Percentiles rank a stretch among this genome's conserved stretches.
Conservation (phyloP, 2,888 invertebrate species). For the Alloscopus bannaensis region DNA sequence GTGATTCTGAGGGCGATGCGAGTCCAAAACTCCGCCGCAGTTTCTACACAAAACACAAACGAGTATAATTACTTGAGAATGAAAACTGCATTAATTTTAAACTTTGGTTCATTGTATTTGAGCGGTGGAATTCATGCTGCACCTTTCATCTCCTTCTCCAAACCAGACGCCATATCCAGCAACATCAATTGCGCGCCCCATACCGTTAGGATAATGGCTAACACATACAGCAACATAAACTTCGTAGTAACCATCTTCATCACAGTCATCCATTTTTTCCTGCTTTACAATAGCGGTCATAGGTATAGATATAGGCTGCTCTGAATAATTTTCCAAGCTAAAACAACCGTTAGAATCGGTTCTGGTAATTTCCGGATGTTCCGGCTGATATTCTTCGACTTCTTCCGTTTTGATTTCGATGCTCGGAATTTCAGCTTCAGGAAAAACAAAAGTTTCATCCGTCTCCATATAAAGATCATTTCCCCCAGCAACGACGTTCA, state of each 20-base stretch:
- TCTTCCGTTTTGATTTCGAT: background rate
- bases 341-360: too few relatives aligned
- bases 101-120: background rate
- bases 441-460: too few relatives aligned
- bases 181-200: slow-evolving; percentile 31
- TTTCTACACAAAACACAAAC: slow-evolving; percentile 56
- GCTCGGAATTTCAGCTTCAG: background rate
- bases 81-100: background rate
- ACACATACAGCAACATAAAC: slow-evolving; percentile 32
- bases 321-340: background rate
- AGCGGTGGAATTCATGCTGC: too few relatives aligned
- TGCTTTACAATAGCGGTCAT: background rate
- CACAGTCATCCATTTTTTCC: slow-evolving; percentile 16
- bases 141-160: slow-evolving; percentile 46
- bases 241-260: slow-evolving; percentile 46
- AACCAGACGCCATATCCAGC: slow-evolving; percentile 64
- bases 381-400: slow-evolving; percentile 37
- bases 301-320: background rate
- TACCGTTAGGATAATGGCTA: slow-evolving; percentile 17
- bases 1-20: slow-evolving; percentile 29
- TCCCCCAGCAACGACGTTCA: slow-evolving; percentile 29
- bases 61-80: slow-evolving; percentile 10
- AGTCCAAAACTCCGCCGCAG: slow-evolving; percentile 36
- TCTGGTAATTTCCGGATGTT: slow-evolving; percentile 29
- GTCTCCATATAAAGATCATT: too few relatives aligned